Base-by-base conservation (phyloP, 2,797 vertebrate species). In the Hoplostethus atlanticus region DNA sequence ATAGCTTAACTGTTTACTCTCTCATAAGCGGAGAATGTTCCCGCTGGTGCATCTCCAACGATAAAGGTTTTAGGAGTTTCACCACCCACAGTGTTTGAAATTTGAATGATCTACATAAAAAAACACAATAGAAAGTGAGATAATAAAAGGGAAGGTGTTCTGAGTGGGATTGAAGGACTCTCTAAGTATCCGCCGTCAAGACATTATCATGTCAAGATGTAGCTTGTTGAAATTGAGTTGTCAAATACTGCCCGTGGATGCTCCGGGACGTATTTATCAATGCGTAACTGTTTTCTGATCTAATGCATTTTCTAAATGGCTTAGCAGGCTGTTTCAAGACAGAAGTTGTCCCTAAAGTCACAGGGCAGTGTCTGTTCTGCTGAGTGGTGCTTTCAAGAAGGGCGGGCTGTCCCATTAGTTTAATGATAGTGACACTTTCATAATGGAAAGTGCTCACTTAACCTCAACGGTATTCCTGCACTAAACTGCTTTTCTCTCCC, bases 321-420 rank as follows among this genome's bases (percentile, higher is more conserved):
- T 34, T 12, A 2, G 4, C 53, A 15, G 25, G 17, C 28, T 30
- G 17, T 21, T 52, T 52, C 4, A 25, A 52, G 42, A 11, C 42
- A 44, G 42, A 44, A 44, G 12, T 44, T 21, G 42, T 52, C 51
- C 10, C 21, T 21, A 10, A 25, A 52, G 51, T 10, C 82, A 56
- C 84, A 71, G 62, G 42, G 67, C 13, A n/a, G 51, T 68, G 73
- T 7, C 4, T 52, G 71, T 52, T 70, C 67, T 79, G 81, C 80
- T 63, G 82, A 89, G 80, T 71, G 68, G 76, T 67, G 77, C 57
- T 76, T 83, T 71, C 36, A 34, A 71, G 70, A 64, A 73, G 66
- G 71, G 59, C 12, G 54, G 76, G 59, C 46, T 50, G 40, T 63
- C 73, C 71, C 46, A 73, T 78, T 77, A 68, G 60, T 59, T 72